Evolutionary conservation across 2,113 vertebrate genomes (phyloP), one percentile per base, ranked within the genome.

Genomic region (Nettapus auritus): DNA sequence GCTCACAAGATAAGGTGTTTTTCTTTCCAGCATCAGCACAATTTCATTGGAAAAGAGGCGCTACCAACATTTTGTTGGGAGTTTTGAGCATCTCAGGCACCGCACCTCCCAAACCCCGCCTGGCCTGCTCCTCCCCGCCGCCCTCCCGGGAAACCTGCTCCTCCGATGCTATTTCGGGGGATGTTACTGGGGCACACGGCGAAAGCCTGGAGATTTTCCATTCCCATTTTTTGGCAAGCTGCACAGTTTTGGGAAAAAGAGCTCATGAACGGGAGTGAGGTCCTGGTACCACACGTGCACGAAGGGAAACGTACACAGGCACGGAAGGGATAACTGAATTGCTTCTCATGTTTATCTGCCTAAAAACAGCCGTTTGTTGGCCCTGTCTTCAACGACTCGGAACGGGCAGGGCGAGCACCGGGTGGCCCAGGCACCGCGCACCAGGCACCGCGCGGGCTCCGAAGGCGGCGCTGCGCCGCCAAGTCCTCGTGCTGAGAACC

Each of bases 381-480:
- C 52, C 11, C 0, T 2, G 21, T 14, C 42, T 55, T 23, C 23
- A 34, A 17, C 1, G 26, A 53, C n/a, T 52, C 2, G 1, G 5
- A 31, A 63, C 23, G 9, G 8, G 10, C 28, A 9, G 15, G 50
- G 36, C 40, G 33, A 46, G 4, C 50, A 7, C 2, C 0, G 2
- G 19, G 19, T 68, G n/a, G n/a, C n/a, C n/a, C n/a, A 33, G 71
- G 50, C 71, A 12, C 40, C 2, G 17, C 2, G 0, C 19, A 6
- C 3, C 3, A 4, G 34, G 19, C 19, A 46, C 21, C 40, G 33
- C 8, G 16, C 2, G 52, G 38, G 34, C 11, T 11, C 52, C 63
- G 21, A 79, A 18, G 36, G 7, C 73, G 69, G 59, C 33, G 4
- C 0, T 2, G 29, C 84, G 28, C 71, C 4, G 1, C 20, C 3